These are phyloP conservation scores for Ptychoptera contaminata DNA, from an alignment of 2,888 invertebrate species.

Conservation along the genomic window DNA sequence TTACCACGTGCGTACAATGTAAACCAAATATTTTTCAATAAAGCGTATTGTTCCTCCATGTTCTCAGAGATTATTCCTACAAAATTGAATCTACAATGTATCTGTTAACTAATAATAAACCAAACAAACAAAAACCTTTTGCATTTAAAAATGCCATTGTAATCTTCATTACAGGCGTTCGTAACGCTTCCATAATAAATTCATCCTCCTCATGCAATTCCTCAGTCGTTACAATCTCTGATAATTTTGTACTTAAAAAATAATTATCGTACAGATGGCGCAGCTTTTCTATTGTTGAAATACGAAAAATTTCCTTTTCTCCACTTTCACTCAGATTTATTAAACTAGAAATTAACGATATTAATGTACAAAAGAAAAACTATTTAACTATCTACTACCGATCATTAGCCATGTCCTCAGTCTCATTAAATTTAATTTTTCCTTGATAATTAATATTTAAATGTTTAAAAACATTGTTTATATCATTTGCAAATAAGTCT, in stretches of 20 bases:
- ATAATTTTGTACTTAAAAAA: slow-evolving; percentile 51
- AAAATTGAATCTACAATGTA: neutral
- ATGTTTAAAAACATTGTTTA: slow-evolving; percentile 53
- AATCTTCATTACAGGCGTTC: slow-evolving; percentile 59
- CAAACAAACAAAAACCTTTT: slow-evolving; percentile 27
- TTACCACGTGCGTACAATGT: slow-evolving; percentile 66
- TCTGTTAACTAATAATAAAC: neutral
- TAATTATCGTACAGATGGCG: slow-evolving; percentile 72
- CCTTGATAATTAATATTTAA: slow-evolving; percentile 61
- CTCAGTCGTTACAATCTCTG: slow-evolving; percentile 58
- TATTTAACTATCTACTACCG: slow-evolving; percentile 37
- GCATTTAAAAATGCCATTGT: slow-evolving; percentile 37
- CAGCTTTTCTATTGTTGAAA: slow-evolving; percentile 56
- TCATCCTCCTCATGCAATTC: slow-evolving; percentile 64
- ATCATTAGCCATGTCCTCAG: slow-evolving; percentile 53
- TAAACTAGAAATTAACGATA: neutral
- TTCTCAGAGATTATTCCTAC: slow-evolving; percentile 44
- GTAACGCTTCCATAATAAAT: slow-evolving; percentile 61
- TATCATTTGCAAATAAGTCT: slow-evolving; percentile 51
- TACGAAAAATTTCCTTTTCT: slow-evolving; percentile 31
- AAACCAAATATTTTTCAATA: slow-evolving; percentile 63
- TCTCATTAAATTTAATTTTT: slow-evolving; percentile 51
- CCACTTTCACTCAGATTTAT: slow-evolving; percentile 33
- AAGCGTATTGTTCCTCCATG: slow-evolving; percentile 52
- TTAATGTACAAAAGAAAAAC: neutral